Evolutionary conservation across 2,113 vertebrate genomes (phyloP).

Genomic region (Xerus inauris): DNA sequence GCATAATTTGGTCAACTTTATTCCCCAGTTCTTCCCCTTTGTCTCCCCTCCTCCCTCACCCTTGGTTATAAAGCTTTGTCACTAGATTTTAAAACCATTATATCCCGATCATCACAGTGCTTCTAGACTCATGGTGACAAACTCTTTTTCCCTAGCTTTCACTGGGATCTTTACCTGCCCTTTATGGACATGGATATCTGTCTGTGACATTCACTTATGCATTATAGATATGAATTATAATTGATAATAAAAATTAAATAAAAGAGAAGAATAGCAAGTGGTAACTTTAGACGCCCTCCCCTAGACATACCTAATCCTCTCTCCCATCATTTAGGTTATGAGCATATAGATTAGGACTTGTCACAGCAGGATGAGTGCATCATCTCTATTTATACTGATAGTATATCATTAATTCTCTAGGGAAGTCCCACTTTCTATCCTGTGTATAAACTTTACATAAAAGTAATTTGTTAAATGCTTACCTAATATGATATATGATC

Average conservation of each 20-base stretch:
- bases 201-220: background rate
- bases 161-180: background rate
- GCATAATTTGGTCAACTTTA: too few species aligned
- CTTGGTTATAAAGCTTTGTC: background rate
- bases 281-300: background rate
- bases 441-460: constrained; percentile 36
- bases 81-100: background rate
- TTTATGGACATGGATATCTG: background rate
- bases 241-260: constrained; percentile 11
- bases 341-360: background rate
- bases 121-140: background rate
- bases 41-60: too few species aligned
- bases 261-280: constrained; percentile 11
- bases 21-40: too few species aligned
- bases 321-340: background rate
- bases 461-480: constrained; percentile 10
- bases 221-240: constrained; percentile 5
- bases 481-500: background rate
- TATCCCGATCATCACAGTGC: background rate
- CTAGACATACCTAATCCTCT: background rate
- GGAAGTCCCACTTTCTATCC: background rate
- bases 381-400: background rate
- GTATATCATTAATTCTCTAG: background rate
- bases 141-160: background rate
- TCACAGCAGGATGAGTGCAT: background rate